phyloP scores from a whole-genome alignment of 2,888 invertebrate species.

The Drosophila fungiperda region DNA sequence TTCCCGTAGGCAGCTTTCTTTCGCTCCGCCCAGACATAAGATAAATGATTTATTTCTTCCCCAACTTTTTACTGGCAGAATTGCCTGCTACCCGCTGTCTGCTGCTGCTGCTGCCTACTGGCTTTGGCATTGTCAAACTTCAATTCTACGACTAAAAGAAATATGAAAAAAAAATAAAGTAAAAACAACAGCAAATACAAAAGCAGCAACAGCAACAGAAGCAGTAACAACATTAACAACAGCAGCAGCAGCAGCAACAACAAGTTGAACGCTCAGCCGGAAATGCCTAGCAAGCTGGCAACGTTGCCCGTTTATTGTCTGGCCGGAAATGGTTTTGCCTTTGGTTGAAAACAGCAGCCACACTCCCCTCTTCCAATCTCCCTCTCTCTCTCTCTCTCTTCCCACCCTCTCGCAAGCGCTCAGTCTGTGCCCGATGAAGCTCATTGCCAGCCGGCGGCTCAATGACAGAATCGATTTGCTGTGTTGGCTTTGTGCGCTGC shows the following conservation, averaged over 20 bases:
- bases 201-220: slow-evolving; percentile 37
- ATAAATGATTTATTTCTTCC: slow-evolving; percentile 62
- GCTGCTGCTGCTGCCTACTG: slow-evolving; percentile 38
- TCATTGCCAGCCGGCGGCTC: slow-evolving; percentile 53
- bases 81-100: slow-evolving; percentile 33
- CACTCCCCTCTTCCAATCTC: neutral
- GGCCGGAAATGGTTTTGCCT: slow-evolving; percentile 78
- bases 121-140: slow-evolving; percentile 73
- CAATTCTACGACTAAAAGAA: slow-evolving; percentile 55
- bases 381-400: neutral
- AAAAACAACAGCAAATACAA: slow-evolving; percentile 20
- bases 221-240: slow-evolving; percentile 48
- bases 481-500: slow-evolving; percentile 51
- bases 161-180: slow-evolving; percentile 44
- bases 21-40: slow-evolving; percentile 29
- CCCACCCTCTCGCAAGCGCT: neutral
- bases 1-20: neutral
- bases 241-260: slow-evolving; percentile 32
- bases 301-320: slow-evolving; percentile 72
- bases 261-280: slow-evolving; percentile 51
- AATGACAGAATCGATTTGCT: slow-evolving; percentile 65
- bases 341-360: slow-evolving; percentile 46
- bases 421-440: slow-evolving; percentile 42
- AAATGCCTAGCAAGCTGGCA: slow-evolving; percentile 68
- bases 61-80: slow-evolving; percentile 62